Evolutionary conservation across 2,113 vertebrate species (phyloP), one percentile per base, ranked within the genome.

Genomic region (Meriones unguiculatus): DNA sequence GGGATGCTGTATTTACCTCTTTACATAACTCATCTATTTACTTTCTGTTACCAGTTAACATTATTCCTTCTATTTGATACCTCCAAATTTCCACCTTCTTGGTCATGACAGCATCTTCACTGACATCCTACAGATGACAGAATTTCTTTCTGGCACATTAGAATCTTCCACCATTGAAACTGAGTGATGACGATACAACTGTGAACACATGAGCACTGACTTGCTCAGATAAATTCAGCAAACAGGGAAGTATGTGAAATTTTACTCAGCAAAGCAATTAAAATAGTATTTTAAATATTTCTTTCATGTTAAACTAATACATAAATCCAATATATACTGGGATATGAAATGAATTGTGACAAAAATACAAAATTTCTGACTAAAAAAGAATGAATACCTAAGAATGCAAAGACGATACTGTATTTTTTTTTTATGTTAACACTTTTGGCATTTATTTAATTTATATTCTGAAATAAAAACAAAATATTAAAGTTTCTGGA

Each of bases 241-340:
- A 67, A 50, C 30, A 25, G 0, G 35, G 69, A 59, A n/a, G 0
- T 52, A 52, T 73, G 6, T 70, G 46, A 86, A 92, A 69, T 62
- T 67, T 1, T 88, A 15, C 50, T 93, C 18, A 89, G 50, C 59
- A 93, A 88, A 80, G 14, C 57, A 52, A 52, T 72, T 87, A 89
- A 82, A 46, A 67, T 77, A n/a, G 35, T 10, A 93, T 69, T 95
- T 69, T n/a, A 35, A 95, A 78, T 12, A 87, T 25, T 82, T 57
- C 5, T 92, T 65, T 92, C 89, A 70, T 15, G 30, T 64, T 81
- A 72, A 77, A 76, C 4, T 77, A 32, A 91, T 54, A 62, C 5
- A 57, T 30, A 81, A 88, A 67, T 75, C 5, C 8, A 87, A 30
- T 6, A 90, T 28, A 64, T 38, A n/a, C 9, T 57, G 32, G 0